Percentiles rank a stretch among this genome's conserved stretches.
Evolutionary conservation across 2,888 invertebrate genomes (phyloP).

Genomic region (Stenichneumon culpator): DNA sequence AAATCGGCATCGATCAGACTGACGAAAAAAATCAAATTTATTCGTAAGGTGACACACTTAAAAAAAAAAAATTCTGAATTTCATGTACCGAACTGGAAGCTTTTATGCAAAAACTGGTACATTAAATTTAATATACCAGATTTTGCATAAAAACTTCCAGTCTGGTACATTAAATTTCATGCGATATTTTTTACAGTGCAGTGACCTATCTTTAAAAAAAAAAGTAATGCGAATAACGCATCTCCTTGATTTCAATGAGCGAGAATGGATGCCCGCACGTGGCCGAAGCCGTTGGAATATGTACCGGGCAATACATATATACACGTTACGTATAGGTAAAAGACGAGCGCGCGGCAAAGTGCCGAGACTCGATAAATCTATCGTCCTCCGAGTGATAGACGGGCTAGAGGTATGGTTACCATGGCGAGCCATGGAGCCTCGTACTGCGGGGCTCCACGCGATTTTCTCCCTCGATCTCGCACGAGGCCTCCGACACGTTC

Average conservation of each 20-base stretch:
- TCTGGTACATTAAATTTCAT: neutral
- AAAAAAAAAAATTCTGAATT: slow-evolving; percentile 1
- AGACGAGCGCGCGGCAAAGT: slow-evolving; percentile 75
- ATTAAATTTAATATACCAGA: neutral
- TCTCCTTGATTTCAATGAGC: slow-evolving; percentile 65
- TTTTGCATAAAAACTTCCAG: too few relatives aligned
- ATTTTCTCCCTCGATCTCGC: slow-evolving; percentile 64
- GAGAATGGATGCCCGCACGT: slow-evolving; percentile 65
- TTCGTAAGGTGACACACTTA: neutral
- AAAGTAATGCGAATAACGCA: slow-evolving; percentile 33
- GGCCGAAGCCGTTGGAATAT: slow-evolving; percentile 47
- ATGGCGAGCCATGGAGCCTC: slow-evolving; percentile 51
- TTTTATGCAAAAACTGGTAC: neutral
- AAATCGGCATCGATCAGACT: neutral
- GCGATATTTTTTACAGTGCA: neutral
- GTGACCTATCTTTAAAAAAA: slow-evolving; percentile 28
- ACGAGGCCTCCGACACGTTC: slow-evolving; percentile 66
- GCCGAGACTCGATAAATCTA: slow-evolving; percentile 83
- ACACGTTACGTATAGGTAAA: slow-evolving; percentile 57
- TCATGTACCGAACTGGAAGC: neutral
- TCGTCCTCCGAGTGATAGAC: slow-evolving; percentile 79
- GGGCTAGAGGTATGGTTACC: slow-evolving; percentile 73
- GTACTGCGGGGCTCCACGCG: slow-evolving; percentile 28
- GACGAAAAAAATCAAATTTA: neutral
- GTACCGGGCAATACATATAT: slow-evolving; percentile 32